Evolutionary conservation across 2,797 vertebrate species (phyloP).

Genomic region (Galagoides demidoff): DNA sequence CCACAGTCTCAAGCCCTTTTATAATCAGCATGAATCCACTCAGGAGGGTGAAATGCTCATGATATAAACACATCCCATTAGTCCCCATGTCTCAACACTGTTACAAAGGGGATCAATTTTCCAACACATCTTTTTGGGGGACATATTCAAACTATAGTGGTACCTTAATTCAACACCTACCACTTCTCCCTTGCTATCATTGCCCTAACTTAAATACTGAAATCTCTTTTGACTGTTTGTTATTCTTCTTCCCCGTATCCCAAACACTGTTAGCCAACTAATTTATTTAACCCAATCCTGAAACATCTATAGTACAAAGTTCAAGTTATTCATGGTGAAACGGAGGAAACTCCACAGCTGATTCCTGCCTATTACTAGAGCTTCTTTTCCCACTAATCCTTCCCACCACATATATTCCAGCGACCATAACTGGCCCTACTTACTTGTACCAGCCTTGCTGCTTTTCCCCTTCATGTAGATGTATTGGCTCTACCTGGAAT

Average conservation of each 20-base stretch:
- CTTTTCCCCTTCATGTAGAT: not conserved
- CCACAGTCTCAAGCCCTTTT: not conserved
- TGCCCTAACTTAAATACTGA: not conserved
- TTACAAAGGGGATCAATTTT: not conserved
- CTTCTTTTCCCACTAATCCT: not conserved
- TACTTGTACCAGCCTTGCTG: not conserved
- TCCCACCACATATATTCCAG: not conserved
- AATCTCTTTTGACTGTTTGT: not conserved
- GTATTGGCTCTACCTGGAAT: not conserved
- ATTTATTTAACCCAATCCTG: not conserved
- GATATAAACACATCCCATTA: not conserved
- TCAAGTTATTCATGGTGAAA: not conserved
- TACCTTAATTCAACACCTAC: not conserved
- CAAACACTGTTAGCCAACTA: not conserved
- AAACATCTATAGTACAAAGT: not conserved
- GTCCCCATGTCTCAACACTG: not conserved
- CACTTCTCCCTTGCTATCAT: not conserved
- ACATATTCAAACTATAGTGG: not conserved
- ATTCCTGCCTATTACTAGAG: not conserved
- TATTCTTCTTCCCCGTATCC: not conserved
- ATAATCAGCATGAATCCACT: not conserved
- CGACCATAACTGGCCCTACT: not conserved
- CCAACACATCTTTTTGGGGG: not conserved
- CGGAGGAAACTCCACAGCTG: not conserved
- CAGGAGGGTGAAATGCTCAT: not conserved